Base-by-base conservation (phyloP, 2,888 invertebrate species). In the Mythimna pallens region DNA sequence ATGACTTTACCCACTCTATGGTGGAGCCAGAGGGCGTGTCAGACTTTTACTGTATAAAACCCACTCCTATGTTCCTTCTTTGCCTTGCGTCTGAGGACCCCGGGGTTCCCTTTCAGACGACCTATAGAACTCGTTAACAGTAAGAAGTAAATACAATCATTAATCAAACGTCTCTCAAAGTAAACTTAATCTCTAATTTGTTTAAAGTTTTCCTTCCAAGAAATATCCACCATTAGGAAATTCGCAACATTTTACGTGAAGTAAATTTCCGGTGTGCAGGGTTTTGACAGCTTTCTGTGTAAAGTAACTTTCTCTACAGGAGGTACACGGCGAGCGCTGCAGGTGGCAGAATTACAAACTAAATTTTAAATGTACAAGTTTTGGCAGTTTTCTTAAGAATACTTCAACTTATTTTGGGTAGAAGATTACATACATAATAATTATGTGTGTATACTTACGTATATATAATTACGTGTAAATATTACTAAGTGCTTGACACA, bases 121-220 rank as follows among this genome's bases (percentile, higher is more conserved):
- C 9, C 17, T 20, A 10, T 9, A 36, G 36, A 52, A 10, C 36
- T 67, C 43, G 22, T 14, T 17, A 9, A 22, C 10, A 14, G n/a
- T 3, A 36, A 17, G 3, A 58, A 50, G 25, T 30, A 9, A 58
- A 58, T 17, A 72, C 47, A 40, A 10, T 40, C 40, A 72, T 70
- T 50, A 58, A 59, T 71, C 73, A 71, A 43, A 71, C 40, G 4
- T 14, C 30, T 40, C 14, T 58, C 4, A 73, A 71, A 4, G 20
- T 71, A 52, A 59, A 71, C 36, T 73, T 34, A 40, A 12, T 40
- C 4, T 17, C 17, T 22, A 50, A 73, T 59, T 52, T 50, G 50
- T 30, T 50, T 10, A 6, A 73, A 73, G 12, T 72, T 62, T 52
- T 22, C 52, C 1, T 59, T 10, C 4, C 22, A 20, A 3, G 17